Evolutionary conservation across 2,113 vertebrate genomes (phyloP), one percentile per base, ranked within the genome.

Genomic region (Epinephelus lanceolatus): DNA sequence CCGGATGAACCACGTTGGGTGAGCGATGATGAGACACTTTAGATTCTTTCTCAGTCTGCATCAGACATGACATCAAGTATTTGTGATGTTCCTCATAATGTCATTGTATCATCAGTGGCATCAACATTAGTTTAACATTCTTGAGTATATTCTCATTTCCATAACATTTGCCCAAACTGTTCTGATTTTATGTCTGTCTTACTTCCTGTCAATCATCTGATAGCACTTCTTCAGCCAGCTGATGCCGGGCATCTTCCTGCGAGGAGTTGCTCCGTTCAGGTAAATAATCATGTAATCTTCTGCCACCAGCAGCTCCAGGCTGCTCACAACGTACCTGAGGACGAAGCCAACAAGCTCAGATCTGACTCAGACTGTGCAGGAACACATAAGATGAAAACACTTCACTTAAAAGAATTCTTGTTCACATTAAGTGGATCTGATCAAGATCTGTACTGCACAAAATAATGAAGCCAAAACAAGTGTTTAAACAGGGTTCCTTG

Each of bases 201-300:
- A 99, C 98, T 98, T 97, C 75, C 98, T 97, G 87, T 99, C 98
- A 3, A 99, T 99, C 98, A 99, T 99, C 93, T 99, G 98, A 81
- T 99, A 99, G 85, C 98, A 99, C 72, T 96, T 98, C 95, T 97
- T 99, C 57, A 99, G 94, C 98, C 98, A 99, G 92, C 97, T 96
- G 0, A 99, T 96, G 55, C 98, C 98, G 0, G 98, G 98, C 98
- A 99, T 99, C 93, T 97, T 97, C 83, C 97, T 93, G 27, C 98
- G 96, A 0, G 98, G 98, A 0, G 98, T 99, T 21, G 98, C 98
- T 2, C 98, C 98, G 0, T 99, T 99, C 83, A 99, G 94, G 92
- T 99, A 99, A 61, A 99, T 95, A 0, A 99, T 99, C 97, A 99
- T 97, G 55, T 99, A 99, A 79, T 99, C 98, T 89, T 99, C 98